Conservation (phyloP, 2,113 vertebrate genomes). For the Sturnira hondurensis region DNA sequence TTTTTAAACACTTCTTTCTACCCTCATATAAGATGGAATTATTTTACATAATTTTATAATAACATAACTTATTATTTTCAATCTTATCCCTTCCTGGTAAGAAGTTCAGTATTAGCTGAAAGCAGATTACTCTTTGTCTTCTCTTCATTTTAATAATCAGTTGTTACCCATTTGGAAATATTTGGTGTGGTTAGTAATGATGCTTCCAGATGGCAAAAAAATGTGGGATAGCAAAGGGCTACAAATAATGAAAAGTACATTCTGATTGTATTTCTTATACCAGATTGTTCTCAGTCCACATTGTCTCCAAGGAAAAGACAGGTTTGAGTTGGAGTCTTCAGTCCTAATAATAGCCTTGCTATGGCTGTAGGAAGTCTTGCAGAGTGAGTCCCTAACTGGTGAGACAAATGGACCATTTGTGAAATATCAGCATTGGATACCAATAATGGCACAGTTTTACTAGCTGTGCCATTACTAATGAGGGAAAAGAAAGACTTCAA, state of each 20-base stretch:
- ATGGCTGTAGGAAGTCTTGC: background rate
- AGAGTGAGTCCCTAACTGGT: background rate
- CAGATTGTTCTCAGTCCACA: background rate
- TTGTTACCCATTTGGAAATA: background rate
- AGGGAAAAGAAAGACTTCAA: background rate
- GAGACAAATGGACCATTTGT: background rate
- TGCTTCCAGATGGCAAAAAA: background rate
- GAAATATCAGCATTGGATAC: background rate
- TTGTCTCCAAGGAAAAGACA: background rate
- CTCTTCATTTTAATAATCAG: background rate
- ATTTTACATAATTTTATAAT: background rate
- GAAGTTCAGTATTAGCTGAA: background rate
- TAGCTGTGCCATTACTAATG: background rate
- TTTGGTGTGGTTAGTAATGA: background rate
- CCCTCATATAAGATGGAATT: background rate
- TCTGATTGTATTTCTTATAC: background rate
- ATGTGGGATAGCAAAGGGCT: background rate
- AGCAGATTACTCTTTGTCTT: background rate
- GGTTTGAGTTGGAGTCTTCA: background rate
- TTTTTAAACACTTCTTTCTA: background rate
- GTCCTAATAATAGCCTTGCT: background rate
- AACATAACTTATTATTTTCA: background rate
- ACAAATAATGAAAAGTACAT: background rate
- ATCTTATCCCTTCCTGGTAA: background rate
- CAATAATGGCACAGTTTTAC: background rate